Base-by-base conservation (phyloP, 2,888 invertebrate species). In the Salticus scenicus region DNA sequence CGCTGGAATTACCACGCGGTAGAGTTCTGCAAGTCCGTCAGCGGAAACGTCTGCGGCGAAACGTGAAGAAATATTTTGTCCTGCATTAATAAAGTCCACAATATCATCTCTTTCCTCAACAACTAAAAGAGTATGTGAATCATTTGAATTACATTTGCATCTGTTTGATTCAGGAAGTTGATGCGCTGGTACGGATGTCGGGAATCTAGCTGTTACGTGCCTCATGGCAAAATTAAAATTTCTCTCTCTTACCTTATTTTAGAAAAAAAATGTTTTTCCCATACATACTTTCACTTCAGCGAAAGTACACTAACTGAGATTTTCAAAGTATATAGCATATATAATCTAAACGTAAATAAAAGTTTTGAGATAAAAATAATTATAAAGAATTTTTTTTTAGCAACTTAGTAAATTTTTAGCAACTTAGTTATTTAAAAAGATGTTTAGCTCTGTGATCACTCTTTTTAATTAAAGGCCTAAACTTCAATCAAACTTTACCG, bases 1-100 rank as follows among this genome's bases (percentile, higher is more conserved):
- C 17, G 90, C 73, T 1, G 91, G 91, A 5, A 90, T 89, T 14
- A 90, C 89, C 27, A 88, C 87, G 30, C 89, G 87, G 88, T 91
- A 91, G 0, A 90, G 72, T 12, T 74, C 67, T 5, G 57, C 24
- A 24, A 57, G 20, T 57, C 24, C 57, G 24, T 12, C 4, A 24
- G 20, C 57, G 1, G 57, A 57, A 8, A 24, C 24, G 17, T 57
- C 17, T 57, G 24, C 24, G 8, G 57, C 17, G 2, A 12, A 1
- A 1, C 12, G 57, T 24, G 12, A 24, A 24, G 57, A 57, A 24
- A 57, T 1, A 24, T 57, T 57, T 24, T 57, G 57, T 7, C 1
- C 20, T 12, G 57, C 4, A 24, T 57, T 57, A 1, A 1, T 17
- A 2, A 24, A 57, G 20, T 57, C 57, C 20, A 57, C 2, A 57